Percentiles rank a stretch among this genome's conserved stretches.
These are phyloP conservation scores for Sinocyclocheilus maitianheensis DNA, from an alignment of 2,113 vertebrate species.

Conservation along the genomic window DNA sequence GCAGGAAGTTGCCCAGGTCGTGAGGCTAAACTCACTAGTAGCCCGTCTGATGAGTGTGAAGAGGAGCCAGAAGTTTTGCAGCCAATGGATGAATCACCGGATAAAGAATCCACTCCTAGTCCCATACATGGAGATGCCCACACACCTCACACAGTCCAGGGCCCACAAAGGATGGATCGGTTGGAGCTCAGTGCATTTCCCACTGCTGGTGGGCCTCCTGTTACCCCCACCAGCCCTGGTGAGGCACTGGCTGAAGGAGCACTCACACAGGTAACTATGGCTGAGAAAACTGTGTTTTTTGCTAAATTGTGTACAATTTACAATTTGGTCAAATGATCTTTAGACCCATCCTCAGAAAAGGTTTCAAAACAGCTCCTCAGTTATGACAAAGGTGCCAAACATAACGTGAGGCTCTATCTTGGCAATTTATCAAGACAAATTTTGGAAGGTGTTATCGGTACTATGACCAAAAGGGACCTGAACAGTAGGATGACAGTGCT, in stretches of 20 bases:
- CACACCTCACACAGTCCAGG: slow-evolving; percentile 44
- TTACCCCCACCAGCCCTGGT: slow-evolving; percentile 89
- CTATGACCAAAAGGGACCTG: background rate
- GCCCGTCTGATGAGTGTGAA: slow-evolving; percentile 90
- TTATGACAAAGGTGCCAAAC: background rate
- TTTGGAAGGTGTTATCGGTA: background rate
- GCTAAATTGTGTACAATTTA: background rate
- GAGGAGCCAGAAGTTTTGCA: slow-evolving; percentile 89
- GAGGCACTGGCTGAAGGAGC: slow-evolving; percentile 93
- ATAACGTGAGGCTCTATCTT: background rate
- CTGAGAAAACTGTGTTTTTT: background rate
- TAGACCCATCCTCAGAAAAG: background rate
- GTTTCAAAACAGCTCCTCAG: background rate
- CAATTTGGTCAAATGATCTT: background rate
- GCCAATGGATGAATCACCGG: slow-evolving; percentile 76
- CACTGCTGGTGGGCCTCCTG: slow-evolving; percentile 76
- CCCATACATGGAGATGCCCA: slow-evolving; percentile 63
- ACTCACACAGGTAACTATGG: slow-evolving; percentile 85
- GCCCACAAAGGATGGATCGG: slow-evolving; percentile 75
- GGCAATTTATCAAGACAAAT: background rate
- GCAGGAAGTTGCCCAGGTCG: slow-evolving; percentile 67
- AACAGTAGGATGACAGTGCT: background rate
- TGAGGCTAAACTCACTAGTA: slow-evolving; percentile 81
- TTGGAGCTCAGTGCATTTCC: slow-evolving; percentile 82
- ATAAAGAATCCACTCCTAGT: slow-evolving; percentile 56